Percentiles rank a stretch among this genome's conserved stretches.
Evolutionary conservation across 2,113 vertebrate species (phyloP).

Genomic region (Vidua macroura): DNA sequence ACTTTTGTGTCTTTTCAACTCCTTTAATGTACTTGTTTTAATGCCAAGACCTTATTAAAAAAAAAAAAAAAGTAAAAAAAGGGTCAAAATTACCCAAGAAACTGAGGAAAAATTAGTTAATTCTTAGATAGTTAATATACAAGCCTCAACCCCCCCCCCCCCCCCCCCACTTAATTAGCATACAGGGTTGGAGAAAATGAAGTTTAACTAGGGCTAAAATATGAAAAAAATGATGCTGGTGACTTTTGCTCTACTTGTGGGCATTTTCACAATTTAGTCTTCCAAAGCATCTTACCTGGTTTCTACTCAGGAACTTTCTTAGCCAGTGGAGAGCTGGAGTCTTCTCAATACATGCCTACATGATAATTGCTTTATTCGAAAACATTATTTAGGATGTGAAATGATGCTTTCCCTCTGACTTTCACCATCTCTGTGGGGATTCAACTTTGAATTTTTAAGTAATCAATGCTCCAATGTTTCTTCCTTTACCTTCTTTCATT

Average conservation of each 20-base stretch:
- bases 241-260: neutral
- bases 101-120: neutral
- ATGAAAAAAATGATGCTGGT: neutral
- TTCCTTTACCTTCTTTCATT: neutral
- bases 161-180: accelerated
- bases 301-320: neutral
- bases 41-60: neutral
- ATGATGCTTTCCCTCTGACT: neutral
- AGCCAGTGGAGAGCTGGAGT: neutral
- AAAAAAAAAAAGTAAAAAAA: neutral
- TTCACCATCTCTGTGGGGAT: neutral
- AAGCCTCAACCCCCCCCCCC: neutral
- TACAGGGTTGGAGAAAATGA: neutral
- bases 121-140: neutral
- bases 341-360: neutral
- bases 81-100: neutral
- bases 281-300: neutral
- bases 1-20: neutral
- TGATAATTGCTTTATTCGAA: neutral
- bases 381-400: neutral
- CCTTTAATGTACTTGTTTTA: neutral
- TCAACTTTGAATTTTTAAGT: neutral
- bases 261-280: neutral
- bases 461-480: neutral
- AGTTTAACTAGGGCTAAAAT: neutral